Base-by-base conservation (phyloP, 2,888 invertebrate species). In the Nemotelus pantherinus region DNA sequence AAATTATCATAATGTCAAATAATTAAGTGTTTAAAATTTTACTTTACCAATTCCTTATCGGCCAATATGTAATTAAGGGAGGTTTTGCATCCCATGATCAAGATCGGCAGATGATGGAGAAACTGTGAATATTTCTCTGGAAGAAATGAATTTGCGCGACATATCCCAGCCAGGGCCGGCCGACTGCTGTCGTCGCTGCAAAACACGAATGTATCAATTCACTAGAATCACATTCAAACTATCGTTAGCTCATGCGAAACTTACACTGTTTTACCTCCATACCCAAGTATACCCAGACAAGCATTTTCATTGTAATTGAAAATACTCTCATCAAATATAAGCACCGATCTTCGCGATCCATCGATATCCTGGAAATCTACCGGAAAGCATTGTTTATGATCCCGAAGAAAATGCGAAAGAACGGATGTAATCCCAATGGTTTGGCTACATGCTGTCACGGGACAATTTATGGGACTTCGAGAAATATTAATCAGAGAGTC, bases 81-180 rank as follows among this genome's bases (percentile, higher is more conserved):
- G 3, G 83, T 83, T 65, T 82, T 82, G 55, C 83, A 83, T 3
- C 81, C 83, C 83, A 84, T 83, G 50, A 84, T 82, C 41, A 84
- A 71, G 25, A 84, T 81, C n/a, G 84, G 84, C 43, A 84, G 77
- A 79, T 84, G 83, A 3, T 83, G 81, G 3, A 80, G 77, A n/a
- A 83, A 77, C 41, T 83, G 80, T 39, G 81, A 81, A 44, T 81
- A 81, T n/a, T 82, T 77, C 65, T 82, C 81, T 0, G 84, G 82
- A 5, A 84, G 80, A 75, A 83, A 84, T 0, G 83, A 81, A 68
- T 83, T 84, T 9, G 81, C 81, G 68, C 81, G 81, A 47, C 83
- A 84, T n/a, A 84, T 78, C 2, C 83, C 83, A n/a, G 81, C 79
- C 60, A 81, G 78, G 3, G 82, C 83, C 2, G 84, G 84, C 0